Base-by-base conservation (phyloP, 2,888 invertebrate species). In the Steromphala cineraria region DNA sequence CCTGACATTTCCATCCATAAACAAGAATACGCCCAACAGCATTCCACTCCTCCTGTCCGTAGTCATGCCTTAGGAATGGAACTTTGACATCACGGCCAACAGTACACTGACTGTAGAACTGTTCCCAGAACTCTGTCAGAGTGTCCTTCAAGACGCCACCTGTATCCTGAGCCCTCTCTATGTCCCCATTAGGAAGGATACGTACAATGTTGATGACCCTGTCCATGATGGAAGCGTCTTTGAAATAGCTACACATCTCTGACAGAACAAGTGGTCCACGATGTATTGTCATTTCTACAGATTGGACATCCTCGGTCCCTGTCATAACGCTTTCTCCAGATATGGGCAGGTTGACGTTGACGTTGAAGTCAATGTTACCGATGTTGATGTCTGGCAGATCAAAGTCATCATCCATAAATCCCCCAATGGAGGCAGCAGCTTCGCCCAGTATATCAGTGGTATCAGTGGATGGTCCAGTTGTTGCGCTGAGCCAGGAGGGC, bases 51-150 rank as follows among this genome's bases (percentile, higher is more conserved):
- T 53, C 55, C 21, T 46, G 52, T 17, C 77, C 77, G n/a, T 52
- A 55, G 55, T 77, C 77, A 24, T 76, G 76, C 21, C 76, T 15
- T 7, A 77, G 77, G 53, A 24, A 53, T 31, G 77, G 77, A 28
- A 77, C 77, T 21, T 55, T 77, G 53, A 77, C 53, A 21, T 77
- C 53, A 53, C 55, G 53, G 17, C 77, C 77, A 10, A 53, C 77
- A 24, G 77, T 53, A 55, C 77, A 77, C 17, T 28, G 28, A 31
- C 53, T 31, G 55, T 53, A 53, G 24, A 77, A 77, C n/a, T 15
- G n/a, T 28, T 28, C n/a, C 77, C 77, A 77, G 36, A 77, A 77
- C 36, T 77, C 77, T 28, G 28, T 53, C 17, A 77, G 19, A 56
- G 56, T 56, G 13, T 56, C 56, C 24, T 56, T 56, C 7, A 56